Percentiles rank a stretch among this genome's conserved stretches.
Evolutionary conservation across 2,888 invertebrate species (phyloP).

Genomic region (Clitarchus hookeri): DNA sequence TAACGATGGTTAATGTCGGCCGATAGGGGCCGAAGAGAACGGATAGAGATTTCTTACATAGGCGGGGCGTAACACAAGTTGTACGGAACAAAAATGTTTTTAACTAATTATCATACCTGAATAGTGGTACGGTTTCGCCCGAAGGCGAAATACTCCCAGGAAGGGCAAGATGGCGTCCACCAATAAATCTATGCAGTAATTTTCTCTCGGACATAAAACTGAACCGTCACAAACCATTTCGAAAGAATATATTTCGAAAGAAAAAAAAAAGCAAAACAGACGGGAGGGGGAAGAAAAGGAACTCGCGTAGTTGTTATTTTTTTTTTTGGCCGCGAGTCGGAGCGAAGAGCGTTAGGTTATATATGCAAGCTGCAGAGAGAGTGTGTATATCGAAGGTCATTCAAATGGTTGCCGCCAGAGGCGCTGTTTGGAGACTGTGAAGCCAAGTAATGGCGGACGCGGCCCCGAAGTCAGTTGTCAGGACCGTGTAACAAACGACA

Average conservation of each 20-base stretch:
- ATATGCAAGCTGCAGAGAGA: slow-evolving; percentile 10
- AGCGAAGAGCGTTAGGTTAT: neutral
- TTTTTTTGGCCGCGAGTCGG: neutral
- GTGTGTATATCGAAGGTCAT: slow-evolving; percentile 27
- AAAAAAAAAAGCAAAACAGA: neutral
- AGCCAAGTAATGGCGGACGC: slow-evolving; percentile 35
- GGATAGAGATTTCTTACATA: neutral
- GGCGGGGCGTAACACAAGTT: slow-evolving; percentile 14
- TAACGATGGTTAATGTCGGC: neutral
- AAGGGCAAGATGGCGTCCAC: neutral
- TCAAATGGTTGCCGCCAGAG: slow-evolving; percentile 28
- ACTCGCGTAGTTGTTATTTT: neutral
- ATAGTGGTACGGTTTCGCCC: slow-evolving; percentile 1
- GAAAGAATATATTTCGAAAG: neutral
- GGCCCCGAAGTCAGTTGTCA: slow-evolving; percentile 19
- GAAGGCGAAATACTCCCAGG: neutral
- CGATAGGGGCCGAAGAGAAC: neutral
- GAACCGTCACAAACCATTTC: slow-evolving; percentile 22
- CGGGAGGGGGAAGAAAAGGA: neutral
- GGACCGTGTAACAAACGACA: slow-evolving; percentile 34
- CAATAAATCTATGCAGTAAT: slow-evolving; percentile 21
- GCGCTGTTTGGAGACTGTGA: slow-evolving; percentile 4
- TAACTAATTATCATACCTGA: slow-evolving; percentile 14
- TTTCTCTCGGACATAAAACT: slow-evolving; percentile 21
- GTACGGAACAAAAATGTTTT: slow-evolving; percentile 11